Percentiles rank a stretch among this genome's conserved stretches.
Conservation (phyloP, 2,113 vertebrate genomes). For the Fulica atra region DNA sequence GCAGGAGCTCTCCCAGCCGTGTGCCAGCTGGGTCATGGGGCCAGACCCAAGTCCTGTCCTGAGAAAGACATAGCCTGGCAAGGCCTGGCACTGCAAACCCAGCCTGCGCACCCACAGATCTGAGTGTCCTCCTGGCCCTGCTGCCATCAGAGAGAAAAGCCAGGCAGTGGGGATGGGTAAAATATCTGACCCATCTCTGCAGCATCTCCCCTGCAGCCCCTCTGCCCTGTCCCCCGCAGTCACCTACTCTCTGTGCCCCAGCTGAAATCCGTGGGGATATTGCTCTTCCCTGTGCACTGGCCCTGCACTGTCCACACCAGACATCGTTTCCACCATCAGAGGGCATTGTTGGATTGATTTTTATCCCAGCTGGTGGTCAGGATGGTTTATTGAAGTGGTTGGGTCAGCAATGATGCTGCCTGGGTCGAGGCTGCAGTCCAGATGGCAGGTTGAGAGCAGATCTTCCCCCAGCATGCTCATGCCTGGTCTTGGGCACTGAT, state of each 20-base stretch:
- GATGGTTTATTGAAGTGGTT: background rate
- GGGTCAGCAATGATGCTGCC: rapidly evolving
- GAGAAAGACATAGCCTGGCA: background rate
- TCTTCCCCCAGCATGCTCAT: background rate
- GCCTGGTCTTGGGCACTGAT: background rate
- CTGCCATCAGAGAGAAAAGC: background rate
- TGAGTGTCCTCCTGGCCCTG: background rate
- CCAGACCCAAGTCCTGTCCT: background rate
- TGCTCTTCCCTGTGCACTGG: too few species aligned
- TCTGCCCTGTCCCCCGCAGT: background rate
- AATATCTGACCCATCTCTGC: background rate
- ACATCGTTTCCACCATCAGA: background rate
- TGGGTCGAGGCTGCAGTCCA: background rate
- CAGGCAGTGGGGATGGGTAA: background rate
- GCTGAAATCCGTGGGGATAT: background rate
- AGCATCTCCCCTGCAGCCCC: background rate
- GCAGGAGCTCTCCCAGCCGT: background rate
- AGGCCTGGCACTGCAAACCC: background rate
- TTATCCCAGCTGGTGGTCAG: background rate
- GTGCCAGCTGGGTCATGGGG: rapidly evolving
- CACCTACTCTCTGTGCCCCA: background rate
- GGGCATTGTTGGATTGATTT: slow-evolving; percentile 10
- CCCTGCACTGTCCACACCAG: background rate
- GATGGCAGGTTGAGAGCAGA: background rate
- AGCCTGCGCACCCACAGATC: rapidly evolving